phyloP scores from a whole-genome alignment of 2,113 vertebrate genomes.

The Cygnus atratus region DNA sequence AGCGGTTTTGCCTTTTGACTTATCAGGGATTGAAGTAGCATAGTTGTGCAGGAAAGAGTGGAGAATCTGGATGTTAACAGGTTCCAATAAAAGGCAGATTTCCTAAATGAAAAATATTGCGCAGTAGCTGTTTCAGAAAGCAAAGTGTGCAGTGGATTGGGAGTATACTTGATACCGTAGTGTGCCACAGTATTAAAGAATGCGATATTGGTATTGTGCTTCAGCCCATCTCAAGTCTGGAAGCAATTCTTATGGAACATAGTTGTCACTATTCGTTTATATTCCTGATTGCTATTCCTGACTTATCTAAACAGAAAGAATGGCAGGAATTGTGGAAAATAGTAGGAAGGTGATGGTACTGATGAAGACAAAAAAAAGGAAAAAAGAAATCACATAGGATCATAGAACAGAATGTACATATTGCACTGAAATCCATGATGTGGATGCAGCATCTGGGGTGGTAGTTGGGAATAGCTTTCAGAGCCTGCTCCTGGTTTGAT shows the following conservation, averaged over 20 bases:
- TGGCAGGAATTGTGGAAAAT: background rate
- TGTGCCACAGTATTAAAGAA: background rate
- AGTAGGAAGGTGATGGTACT: background rate
- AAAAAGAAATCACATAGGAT: background rate
- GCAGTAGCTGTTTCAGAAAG: background rate
- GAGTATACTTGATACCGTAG: background rate
- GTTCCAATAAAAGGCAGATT: background rate
- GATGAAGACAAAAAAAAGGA: background rate
- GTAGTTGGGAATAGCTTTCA: background rate
- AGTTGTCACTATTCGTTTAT: background rate
- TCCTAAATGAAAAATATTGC: background rate
- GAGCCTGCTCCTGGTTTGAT: background rate
- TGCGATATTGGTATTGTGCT: background rate
- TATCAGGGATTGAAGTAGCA: accelerated
- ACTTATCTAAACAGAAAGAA: background rate
- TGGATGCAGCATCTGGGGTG: background rate
- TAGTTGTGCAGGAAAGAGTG: background rate
- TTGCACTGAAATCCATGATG: background rate
- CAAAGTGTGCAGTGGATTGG: background rate
- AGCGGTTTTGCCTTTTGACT: background rate
- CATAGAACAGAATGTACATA: accelerated
- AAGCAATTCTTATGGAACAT: background rate
- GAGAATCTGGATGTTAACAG: background rate
- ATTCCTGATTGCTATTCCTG: background rate
- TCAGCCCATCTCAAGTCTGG: background rate